Evolutionary conservation across 2,797 vertebrate genomes (phyloP), one percentile per base, ranked within the genome.

Genomic region (Acanthurus lineatus): DNA sequence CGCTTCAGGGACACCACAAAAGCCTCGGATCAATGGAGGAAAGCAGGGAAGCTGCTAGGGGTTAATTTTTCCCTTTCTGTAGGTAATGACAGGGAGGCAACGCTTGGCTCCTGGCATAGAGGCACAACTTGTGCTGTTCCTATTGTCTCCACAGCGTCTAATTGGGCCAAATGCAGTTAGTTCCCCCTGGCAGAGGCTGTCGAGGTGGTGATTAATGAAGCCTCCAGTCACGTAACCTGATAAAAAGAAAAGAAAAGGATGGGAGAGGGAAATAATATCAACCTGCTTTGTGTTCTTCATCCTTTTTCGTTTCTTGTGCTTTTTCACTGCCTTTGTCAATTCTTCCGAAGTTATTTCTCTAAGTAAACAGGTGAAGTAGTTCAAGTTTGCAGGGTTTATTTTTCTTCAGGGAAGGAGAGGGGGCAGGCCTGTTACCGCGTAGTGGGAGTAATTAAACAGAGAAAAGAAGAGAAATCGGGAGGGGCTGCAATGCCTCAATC

Each of bases 161-260:
- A 96, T 95, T 95, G 94, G 94, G 91, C 91, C 91, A 92, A 95
- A 95, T 94, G 95, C 91, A 91, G 94, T 95, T 95, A 95, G 93
- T 92, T 93, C 93, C 92, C 91, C 85, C 92, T 91, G 92, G 93
- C 93, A 93, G 91, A 91, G 91, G 93, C 92, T 94, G 92, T 93
- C 91, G 88, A 92, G 92, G 87, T 91, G 84, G 91, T 95, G 94
- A 95, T 96, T 96, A 95, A 94, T 94, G 94, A 96, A 93, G 92
- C 92, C 91, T 93, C 91, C 88, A 93, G 93, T 94, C 94, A 94
- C 83, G 85, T 93, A 93, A 94, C 92, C 93, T 94, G 93, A 93
- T 93, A 93, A 93, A 91, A 92, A 88, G 81, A 86, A 88, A 90
- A 88, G 81, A 79, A 82, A 91, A 69, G 81, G 82, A 87, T 86